A percentile compares a stretch with the other conserved stretches of the same genome.
phyloP scores from a whole-genome alignment of 2,113 vertebrate species.

The Semnopithecus entellus region DNA sequence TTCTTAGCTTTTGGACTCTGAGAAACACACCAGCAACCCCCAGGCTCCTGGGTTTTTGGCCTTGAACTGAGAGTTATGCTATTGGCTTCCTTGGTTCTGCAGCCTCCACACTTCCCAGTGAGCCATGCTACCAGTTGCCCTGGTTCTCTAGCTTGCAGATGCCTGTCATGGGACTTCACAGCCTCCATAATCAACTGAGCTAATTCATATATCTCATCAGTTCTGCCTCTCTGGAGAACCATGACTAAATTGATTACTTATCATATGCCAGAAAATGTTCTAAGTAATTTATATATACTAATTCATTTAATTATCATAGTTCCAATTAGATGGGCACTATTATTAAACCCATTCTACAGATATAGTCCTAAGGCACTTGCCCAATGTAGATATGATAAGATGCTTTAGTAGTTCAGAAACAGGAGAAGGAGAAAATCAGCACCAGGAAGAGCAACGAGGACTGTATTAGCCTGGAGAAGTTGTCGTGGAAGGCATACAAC shows the following conservation, averaged over 20 bases:
- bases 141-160: not conserved
- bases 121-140: not conserved
- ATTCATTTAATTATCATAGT: conserved; percentile 26
- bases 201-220: not conserved
- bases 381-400: not conserved
- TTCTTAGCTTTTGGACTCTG: not conserved
- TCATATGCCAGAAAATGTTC: not conserved
- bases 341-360: not conserved
- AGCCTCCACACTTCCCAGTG: not conserved
- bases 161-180: not conserved
- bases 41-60: not conserved
- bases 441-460: not conserved
- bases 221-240: not conserved
- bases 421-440: not conserved
- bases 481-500: not conserved
- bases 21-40: not conserved
- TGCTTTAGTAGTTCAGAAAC: not conserved
- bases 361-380: not conserved
- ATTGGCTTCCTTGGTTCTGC: not conserved
- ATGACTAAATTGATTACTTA: not conserved
- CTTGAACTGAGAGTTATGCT: not conserved
- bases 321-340: not conserved
- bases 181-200: not conserved
- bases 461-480: not conserved
- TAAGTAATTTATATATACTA: not conserved